Conservation (phyloP, 2,888 invertebrate species). For the Nipponacmea schrenckii region DNA sequence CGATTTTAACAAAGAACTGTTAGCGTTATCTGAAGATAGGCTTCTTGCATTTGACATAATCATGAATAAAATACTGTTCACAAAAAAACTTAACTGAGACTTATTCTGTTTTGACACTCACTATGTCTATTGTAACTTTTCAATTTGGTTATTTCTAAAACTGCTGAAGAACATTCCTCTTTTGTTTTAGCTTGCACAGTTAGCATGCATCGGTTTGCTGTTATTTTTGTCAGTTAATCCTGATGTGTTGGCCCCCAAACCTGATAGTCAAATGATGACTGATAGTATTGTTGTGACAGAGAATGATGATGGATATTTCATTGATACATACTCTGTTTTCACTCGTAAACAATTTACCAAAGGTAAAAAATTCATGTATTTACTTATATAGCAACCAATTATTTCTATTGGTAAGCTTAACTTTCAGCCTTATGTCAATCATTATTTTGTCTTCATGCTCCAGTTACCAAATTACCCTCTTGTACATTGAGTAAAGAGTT, state of each 20-base stretch:
- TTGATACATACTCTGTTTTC: slow-evolving; percentile 20
- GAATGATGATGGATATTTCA: slow-evolving; percentile 24
- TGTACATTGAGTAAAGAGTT: no score
- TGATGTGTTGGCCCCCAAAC: slow-evolving; percentile 40
- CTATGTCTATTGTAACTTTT: background rate
- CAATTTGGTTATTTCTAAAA: background rate
- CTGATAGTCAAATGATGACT: slow-evolving; percentile 27
- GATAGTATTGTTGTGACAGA: slow-evolving; percentile 41
- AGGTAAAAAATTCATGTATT: slow-evolving; percentile 25
- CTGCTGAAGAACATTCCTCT: background rate
- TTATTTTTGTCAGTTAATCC: slow-evolving; percentile 52
- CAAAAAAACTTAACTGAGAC: no score
- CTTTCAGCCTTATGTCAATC: no score
- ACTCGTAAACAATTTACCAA: slow-evolving; percentile 27
- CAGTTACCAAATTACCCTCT: no score
- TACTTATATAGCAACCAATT: no score
- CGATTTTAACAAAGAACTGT: no score
- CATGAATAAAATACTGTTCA: background rate
- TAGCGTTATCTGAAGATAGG: no score
- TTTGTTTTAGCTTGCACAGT: slow-evolving; percentile 43
- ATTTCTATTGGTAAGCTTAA: background rate
- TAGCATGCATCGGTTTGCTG: slow-evolving; percentile 46
- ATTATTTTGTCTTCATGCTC: no score
- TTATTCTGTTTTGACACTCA: no score
- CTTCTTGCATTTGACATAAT: no score